Evolutionary conservation across 2,888 invertebrate species (phyloP), one percentile per base, ranked within the genome.

Genomic region (Tetropium fuscum): DNA sequence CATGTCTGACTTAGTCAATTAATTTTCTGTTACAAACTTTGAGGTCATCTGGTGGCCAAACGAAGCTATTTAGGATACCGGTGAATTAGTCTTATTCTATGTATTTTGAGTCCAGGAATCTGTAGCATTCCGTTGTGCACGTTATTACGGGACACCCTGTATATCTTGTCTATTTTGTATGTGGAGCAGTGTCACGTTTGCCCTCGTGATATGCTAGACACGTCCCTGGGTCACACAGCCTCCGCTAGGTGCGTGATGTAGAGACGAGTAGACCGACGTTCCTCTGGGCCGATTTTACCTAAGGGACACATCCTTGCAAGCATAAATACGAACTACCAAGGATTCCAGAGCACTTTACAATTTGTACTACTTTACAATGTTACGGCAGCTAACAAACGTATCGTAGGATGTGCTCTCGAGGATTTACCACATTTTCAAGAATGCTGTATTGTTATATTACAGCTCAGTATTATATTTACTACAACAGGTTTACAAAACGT

Each of bases 191-290:
- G 11, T 16, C 43, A 53, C 63, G 63, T 64, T 63, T 44, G 40
- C 41, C 30, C 11, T 44, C 44, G 22, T 30, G 13, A 25, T n/a
- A n/a, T 70, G 60, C 70, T 48, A 63, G 61, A 53, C 68, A 68
- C 68, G 70, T 68, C 32, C 41, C 55, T 45, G 47, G 65, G 68
- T 67, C 68, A 67, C 66, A 60, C 65, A 49, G 58, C 54, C 58
- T 53, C 56, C 58, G 48, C 56, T 66, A 58, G 60, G 41, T 68
- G 68, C 68, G 70, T 70, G 70, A 66, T 61, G 61, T 60, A 58
- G 63, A 64, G 59, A 58, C 56, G 43, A 55, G 58, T 45, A 55
- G 38, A 32, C 53, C 51, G 53, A 49, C 63, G 60, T 56, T 61
- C 65, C 65, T 54, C 45, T 53, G 65, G 64, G 58, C 57, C 36